Conservation (phyloP, 2,888 invertebrate species). For the Stictocephala bisonia region DNA sequence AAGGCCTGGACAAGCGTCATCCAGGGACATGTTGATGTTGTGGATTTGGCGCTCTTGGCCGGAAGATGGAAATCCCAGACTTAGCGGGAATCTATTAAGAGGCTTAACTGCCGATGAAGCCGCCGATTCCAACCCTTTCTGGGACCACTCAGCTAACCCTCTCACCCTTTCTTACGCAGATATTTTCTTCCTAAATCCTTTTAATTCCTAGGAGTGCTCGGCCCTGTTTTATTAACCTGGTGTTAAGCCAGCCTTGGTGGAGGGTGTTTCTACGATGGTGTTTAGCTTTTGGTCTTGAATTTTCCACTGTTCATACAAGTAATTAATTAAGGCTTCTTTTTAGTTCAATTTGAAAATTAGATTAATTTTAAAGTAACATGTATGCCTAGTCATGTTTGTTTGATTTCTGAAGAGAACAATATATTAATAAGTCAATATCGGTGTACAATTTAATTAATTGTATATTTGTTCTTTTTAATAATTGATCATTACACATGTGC, state of each 20-base stretch:
- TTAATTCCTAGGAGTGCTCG: conserved; percentile 29
- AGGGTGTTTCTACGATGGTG: no score
- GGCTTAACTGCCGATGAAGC: conserved; percentile 50
- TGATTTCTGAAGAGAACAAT: no score
- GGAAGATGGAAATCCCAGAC: conserved; percentile 44
- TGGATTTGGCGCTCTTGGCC: conserved; percentile 14
- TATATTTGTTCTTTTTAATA: no score
- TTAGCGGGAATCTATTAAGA: conserved; percentile 50
- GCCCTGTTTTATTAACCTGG: conserved; percentile 34
- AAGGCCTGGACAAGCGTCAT: not conserved
- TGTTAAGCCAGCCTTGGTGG: conserved; percentile 12
- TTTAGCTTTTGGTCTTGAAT: no score
- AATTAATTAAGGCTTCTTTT: no score
- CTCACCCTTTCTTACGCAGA: conserved; percentile 14
- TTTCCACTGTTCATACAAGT: no score
- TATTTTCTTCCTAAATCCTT: conserved; percentile 46
- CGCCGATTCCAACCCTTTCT: conserved; percentile 41
- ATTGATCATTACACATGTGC: no score
- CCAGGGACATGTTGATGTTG: conserved; percentile 12
- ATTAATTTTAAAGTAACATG: no score
- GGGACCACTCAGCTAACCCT: conserved; percentile 32
- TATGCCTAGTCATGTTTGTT: no score
- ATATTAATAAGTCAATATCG: no score
- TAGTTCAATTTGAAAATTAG: no score
- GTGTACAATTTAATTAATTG: no score